A percentile compares a stretch with the other conserved stretches of the same genome.
Conservation (phyloP, 2,888 invertebrate species). For the Clepsis dumicolana region DNA sequence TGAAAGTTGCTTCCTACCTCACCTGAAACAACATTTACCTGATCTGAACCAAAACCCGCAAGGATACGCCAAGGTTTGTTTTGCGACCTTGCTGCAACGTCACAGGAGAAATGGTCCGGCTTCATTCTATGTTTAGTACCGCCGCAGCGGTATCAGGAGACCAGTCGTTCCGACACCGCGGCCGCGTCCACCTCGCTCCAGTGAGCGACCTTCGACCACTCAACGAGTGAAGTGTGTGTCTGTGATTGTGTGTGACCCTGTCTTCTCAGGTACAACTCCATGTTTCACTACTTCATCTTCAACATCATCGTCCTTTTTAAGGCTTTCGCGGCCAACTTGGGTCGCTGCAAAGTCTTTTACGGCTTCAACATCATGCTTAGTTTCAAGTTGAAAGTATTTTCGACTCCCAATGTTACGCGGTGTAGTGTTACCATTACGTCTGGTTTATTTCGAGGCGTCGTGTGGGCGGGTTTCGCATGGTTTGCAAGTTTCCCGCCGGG, state of each 20-base stretch:
- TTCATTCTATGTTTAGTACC: slow-evolving; percentile 75
- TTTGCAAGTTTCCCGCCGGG: slow-evolving; percentile 39
- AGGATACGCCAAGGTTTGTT: slow-evolving; percentile 68
- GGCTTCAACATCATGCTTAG: not conserved
- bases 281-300: not conserved
- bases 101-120: slow-evolving; percentile 67
- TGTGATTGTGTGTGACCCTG: slow-evolving; percentile 75
- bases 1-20: not conserved
- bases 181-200: slow-evolving; percentile 81
- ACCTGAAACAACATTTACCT: not conserved
- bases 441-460: slow-evolving; percentile 77
- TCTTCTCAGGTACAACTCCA: slow-evolving; percentile 50
- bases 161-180: slow-evolving; percentile 84
- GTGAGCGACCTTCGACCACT: slow-evolving; percentile 82
- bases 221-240: slow-evolving; percentile 83
- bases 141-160: slow-evolving; percentile 59
- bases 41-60: slow-evolving; percentile 33
- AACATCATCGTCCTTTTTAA: not conserved
- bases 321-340: not conserved
- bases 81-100: slow-evolving; percentile 71
- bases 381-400: slow-evolving; percentile 31
- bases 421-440: slow-evolving; percentile 80
- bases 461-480: slow-evolving; percentile 67
- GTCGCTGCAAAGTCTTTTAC: not conserved
- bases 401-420: slow-evolving; percentile 71